Evolutionary conservation across 2,888 invertebrate species (phyloP).

Genomic region (Conus canariensis): DNA sequence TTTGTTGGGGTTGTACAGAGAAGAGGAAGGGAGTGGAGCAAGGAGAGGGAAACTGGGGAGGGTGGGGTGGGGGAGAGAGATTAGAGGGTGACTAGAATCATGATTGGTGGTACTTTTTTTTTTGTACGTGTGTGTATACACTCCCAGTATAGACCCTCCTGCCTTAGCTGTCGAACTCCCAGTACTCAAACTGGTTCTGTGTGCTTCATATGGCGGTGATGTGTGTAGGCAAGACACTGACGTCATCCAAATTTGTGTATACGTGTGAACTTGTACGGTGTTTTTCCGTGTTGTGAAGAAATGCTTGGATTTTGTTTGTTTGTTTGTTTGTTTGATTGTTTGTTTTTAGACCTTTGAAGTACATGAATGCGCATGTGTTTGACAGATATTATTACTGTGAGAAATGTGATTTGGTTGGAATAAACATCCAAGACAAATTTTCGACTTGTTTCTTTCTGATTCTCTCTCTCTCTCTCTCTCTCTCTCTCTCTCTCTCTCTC

Average conservation of each 20-base stretch:
- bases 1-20: not conserved
- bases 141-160: not conserved
- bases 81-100: not conserved
- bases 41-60: not conserved
- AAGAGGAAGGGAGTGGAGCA: no score
- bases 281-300: slow-evolving; percentile 7
- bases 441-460: not conserved
- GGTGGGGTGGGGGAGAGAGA: not conserved
- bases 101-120: not conserved
- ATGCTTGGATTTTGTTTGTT: not conserved
- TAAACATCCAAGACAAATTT: not conserved
- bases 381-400: slow-evolving; percentile 16
- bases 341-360: not conserved
- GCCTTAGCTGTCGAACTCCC: not conserved
- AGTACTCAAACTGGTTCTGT: not conserved
- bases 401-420: slow-evolving; percentile 34
- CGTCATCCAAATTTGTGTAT: slow-evolving; percentile 7
- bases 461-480: not conserved
- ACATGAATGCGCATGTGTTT: not conserved
- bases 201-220: not conserved
- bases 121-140: not conserved
- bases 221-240: not conserved
- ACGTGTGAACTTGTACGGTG: not conserved
- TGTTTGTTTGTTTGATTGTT: not conserved
- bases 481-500: slow-evolving; percentile 19